These are phyloP conservation scores for Lutjanus argentimaculatus DNA, from an alignment of 2,797 vertebrate species.

Conservation along the genomic window DNA sequence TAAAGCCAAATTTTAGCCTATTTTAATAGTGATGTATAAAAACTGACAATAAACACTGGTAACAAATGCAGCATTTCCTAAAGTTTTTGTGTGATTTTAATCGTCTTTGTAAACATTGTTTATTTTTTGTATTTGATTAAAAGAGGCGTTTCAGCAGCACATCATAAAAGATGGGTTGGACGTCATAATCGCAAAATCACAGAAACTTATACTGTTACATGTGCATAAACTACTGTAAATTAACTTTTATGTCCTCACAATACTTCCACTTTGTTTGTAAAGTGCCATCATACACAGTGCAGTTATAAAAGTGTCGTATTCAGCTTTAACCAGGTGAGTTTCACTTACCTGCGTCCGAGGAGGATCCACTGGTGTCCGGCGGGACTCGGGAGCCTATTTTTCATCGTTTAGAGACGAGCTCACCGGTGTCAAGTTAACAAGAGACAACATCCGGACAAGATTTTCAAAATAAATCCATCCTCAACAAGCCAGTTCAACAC, in stretches of 20 bases:
- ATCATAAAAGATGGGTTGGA: neutral
- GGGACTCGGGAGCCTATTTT: neutral
- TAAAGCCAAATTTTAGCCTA: neutral
- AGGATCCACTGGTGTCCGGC: conserved; percentile 45
- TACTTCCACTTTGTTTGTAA: neutral
- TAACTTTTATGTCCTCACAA: neutral
- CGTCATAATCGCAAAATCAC: neutral
- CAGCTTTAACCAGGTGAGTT: conserved; percentile 21
- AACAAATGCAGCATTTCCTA: neutral
- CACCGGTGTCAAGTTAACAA: conserved; percentile 61
- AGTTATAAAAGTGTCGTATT: neutral
- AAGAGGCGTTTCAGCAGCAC: neutral
- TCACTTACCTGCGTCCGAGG: conserved; percentile 66
- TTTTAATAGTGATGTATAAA: neutral
- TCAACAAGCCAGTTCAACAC: neutral
- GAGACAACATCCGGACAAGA: neutral
- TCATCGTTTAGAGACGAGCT: conserved; percentile 24
- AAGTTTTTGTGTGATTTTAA: neutral
- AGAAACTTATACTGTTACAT: neutral
- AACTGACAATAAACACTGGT: neutral
- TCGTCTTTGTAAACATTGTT: neutral
- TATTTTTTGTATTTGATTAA: neutral
- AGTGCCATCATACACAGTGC: fast-evolving
- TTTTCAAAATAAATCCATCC: conserved; percentile 63
- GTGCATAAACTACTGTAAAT: neutral